Base-by-base conservation (phyloP, 2,113 vertebrate species). In the human (Homo sapiens) region DNA sequence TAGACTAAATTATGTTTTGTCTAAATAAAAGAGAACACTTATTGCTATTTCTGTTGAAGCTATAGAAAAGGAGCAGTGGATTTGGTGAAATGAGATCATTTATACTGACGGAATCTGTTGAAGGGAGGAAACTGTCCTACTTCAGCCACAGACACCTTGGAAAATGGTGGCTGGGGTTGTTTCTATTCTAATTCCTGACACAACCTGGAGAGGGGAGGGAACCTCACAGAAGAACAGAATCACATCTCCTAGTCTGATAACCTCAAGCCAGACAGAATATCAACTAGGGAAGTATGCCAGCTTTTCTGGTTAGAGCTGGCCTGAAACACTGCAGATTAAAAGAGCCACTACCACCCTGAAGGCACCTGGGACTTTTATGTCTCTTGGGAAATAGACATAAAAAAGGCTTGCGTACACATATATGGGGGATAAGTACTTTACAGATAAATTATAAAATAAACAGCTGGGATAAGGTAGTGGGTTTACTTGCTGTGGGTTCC, bases 221-320 rank as follows among this genome's bases (percentile, higher is more conserved):
- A 50, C 40, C 72, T 70, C 81, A 93, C 27, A 83, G 52, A 96
- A 93, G 40, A 81, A 93, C 8, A 95, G 61, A 96, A 87, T 50
- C 23, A 40, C 10, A 87, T 61, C 38, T 85, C 25, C 61, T 76
- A 81, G 22, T 76, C 48, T 96, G 32, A 83, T 68, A 57, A 76
- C 5, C 45, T 45, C 38, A 68, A 88, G 57, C 4, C 70, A 73
- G 45, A 64, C 35, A 78, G 38, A 79, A 35, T 55, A 55, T 57
- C 22, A 90, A 10, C 14, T 32, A 57, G 11, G 40, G 17, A 93
- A 92, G 6, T 43, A 12, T 25, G 52, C 70, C 73, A n/a, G 13
- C 45, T 89, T 81, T 91, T 82, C 52, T 52, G 25, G 75, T 82
- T 79, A n/a, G 17, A 90, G 45, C 3, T 18, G 75, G 43, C 40